Evolutionary conservation across 2,113 vertebrate species (phyloP).

Genomic region (Albula glossodonta): DNA sequence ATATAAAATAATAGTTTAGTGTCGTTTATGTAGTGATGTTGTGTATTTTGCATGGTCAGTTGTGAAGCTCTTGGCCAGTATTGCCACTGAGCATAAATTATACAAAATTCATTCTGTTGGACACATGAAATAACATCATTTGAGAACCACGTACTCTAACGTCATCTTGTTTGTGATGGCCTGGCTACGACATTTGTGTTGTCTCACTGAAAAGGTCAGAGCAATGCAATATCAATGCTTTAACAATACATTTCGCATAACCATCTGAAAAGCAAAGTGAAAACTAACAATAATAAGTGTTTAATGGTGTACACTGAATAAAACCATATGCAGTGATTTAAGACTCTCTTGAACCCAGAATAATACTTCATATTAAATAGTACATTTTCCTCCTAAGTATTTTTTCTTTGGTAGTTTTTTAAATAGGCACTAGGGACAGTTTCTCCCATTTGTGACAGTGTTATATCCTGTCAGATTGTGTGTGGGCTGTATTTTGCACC

Average conservation of each 20-base stretch:
- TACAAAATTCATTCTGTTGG: too few relatives aligned
- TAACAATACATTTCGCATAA: neutral
- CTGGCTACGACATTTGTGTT: too few relatives aligned
- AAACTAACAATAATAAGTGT: neutral
- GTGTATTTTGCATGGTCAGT: too few relatives aligned
- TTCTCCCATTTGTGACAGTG: neutral
- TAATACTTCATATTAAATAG: neutral
- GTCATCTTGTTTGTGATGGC: too few relatives aligned
- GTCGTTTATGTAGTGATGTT: too few relatives aligned
- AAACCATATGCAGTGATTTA: neutral
- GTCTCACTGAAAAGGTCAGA: too few relatives aligned
- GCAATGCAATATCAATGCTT: too few relatives aligned
- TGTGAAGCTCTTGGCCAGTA: too few relatives aligned
- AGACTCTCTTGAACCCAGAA: neutral
- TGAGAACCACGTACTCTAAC: too few relatives aligned
- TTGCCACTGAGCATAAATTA: too few relatives aligned
- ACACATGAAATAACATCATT: too few relatives aligned
- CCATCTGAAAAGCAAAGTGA: neutral
- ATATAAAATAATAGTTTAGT: too few relatives aligned
- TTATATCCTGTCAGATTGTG: constrained; percentile 51
- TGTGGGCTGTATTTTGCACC: constrained; percentile 40
- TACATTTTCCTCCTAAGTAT: neutral
- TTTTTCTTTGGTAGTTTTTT: neutral
- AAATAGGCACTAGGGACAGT: neutral
- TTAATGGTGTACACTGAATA: neutral